Percentiles rank a stretch among this genome's conserved stretches.
Conservation (phyloP, 2,797 vertebrate species). For the Dermochelys coriacea region DNA sequence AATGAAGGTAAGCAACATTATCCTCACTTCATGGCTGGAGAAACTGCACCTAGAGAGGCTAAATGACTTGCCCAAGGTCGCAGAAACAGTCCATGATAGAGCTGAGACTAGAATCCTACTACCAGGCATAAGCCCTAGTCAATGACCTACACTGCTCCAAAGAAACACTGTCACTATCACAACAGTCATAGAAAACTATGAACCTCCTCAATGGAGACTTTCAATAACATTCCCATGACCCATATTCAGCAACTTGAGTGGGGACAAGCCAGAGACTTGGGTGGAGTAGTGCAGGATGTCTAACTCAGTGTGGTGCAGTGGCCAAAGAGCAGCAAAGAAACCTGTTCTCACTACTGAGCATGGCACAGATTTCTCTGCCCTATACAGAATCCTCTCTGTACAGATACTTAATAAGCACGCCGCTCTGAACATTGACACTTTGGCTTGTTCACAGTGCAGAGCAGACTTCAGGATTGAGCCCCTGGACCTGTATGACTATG, state of each 20-base stretch:
- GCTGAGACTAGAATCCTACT: neutral
- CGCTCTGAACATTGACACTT: neutral
- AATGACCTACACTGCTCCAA: neutral
- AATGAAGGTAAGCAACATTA: neutral
- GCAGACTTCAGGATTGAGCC: neutral
- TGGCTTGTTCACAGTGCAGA: neutral
- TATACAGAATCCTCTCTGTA: neutral
- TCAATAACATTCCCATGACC: neutral
- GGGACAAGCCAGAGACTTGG: neutral
- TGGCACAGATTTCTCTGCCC: neutral
- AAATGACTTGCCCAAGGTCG: neutral
- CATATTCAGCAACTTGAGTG: neutral
- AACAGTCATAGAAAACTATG: neutral
- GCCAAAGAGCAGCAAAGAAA: neutral
- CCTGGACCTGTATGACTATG: neutral
- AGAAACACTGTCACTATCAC: neutral
- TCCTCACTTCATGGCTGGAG: neutral
- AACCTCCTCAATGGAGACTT: neutral
- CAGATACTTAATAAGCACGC: neutral
- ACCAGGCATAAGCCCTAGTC: neutral
- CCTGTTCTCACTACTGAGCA: neutral
- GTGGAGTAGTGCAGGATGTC: neutral
- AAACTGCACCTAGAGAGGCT: neutral
- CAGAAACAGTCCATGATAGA: neutral
- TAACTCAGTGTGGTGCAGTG: rapidly evolving